Base-by-base conservation (phyloP, 2,888 invertebrate species). In the Chymomyza caudatula region DNA sequence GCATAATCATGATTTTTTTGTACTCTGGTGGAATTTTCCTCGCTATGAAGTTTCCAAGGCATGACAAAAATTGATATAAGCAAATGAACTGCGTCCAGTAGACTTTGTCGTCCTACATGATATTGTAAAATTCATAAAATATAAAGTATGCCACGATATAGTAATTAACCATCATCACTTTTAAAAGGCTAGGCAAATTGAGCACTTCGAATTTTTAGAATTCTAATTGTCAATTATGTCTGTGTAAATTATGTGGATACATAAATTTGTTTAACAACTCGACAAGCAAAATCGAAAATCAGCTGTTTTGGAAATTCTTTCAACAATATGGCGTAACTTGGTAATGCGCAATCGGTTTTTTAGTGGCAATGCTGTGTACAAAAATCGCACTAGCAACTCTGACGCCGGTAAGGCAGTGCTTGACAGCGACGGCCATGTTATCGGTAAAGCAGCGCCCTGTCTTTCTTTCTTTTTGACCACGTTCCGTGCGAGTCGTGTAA, bases 381-480 rank as follows among this genome's bases (percentile, higher is more conserved):
- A 29, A 6, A 37, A 20, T 61, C 62, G n/a, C 5, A 2, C 4
- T 20, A 23, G 47, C 59, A 64, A 59, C 63, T 11, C 58, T 64
- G 59, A 3, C 5, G 57, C 2, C 53, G 73, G 60, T 56, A 67
- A 78, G 64, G 73, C 77, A 78, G 77, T 37, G 42, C 23, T 53
- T 73, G 60, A n/a, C 4, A 0, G 52, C 58, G 73, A 68, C 75
- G 60, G 87, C 85, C 86, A 87, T 88, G 76, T 82, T 87, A 85
- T 75, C 85, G 87, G 74, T 81, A 84, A 87, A 55, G 80, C 73
- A 73, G 88, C 51, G 23, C 60, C 61, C 60, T 60, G 67, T 84
- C 87, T 81, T 85, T 89, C 89, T 89, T 90, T 90, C 89, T 89
- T 87, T 89, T 88, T 86, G 86, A 90, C 89, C 90, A 90, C 90